A percentile compares a stretch with the other conserved stretches of the same genome.
phyloP scores from a whole-genome alignment of 2,888 invertebrate genomes.

The Agrotis segetum region DNA sequence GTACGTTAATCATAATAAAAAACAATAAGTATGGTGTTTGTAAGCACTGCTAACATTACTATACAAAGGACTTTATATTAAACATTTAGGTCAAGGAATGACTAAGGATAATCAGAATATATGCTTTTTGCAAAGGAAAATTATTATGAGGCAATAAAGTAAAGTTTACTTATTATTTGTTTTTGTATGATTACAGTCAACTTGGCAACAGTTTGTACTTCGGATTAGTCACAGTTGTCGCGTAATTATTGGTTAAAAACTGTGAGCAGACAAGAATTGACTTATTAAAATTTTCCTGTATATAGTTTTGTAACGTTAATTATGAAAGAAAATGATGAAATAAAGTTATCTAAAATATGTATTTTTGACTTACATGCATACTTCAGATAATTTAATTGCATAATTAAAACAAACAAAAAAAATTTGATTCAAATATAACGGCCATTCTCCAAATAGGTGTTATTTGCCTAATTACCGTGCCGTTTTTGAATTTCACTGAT shows the following conservation, averaged over 20 bases:
- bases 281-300: neutral
- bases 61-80: constrained; percentile 41
- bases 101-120: constrained; percentile 47
- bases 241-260: neutral
- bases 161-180: constrained; percentile 34
- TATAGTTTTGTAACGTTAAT: too few relatives aligned
- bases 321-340: neutral
- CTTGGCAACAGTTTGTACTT: constrained; percentile 4
- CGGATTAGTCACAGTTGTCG: constrained; percentile 1
- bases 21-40: constrained; percentile 44
- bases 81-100: constrained; percentile 53
- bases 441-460: too few relatives aligned
- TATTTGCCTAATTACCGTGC: too few relatives aligned
- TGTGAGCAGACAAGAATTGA: neutral
- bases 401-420: too few relatives aligned
- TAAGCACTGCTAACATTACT: constrained; percentile 38
- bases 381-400: neutral
- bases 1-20: constrained; percentile 56
- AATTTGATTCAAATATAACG: too few relatives aligned
- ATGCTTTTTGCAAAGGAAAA: constrained; percentile 24
- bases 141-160: constrained; percentile 29
- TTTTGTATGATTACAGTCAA: constrained; percentile 6
- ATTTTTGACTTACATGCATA: neutral
- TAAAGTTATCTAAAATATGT: neutral
- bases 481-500: too few relatives aligned